A percentile compares a stretch with the other conserved stretches of the same genome.
Conservation (phyloP, 2,888 invertebrate genomes). For the Diarsia mendica region DNA sequence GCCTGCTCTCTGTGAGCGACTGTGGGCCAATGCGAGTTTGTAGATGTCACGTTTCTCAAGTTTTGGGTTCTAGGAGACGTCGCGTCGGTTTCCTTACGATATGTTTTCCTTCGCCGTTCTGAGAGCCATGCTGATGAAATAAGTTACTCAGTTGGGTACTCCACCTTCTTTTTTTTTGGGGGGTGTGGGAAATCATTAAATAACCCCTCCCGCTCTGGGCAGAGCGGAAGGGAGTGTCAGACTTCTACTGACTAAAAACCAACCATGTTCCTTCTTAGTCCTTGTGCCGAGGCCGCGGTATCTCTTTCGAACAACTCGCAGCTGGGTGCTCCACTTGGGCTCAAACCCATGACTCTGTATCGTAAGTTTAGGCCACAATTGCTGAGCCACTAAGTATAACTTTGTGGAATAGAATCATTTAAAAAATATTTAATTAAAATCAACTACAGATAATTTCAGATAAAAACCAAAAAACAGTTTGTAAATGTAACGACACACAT, state of each 20-base stretch:
- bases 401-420: background rate
- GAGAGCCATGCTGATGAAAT: background rate
- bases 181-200: no score
- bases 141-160: no score
- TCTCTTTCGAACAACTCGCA: no score
- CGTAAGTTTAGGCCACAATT: background rate
- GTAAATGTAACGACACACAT: constrained; percentile 34
- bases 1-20: background rate
- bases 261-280: no score
- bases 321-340: background rate
- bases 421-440: background rate
- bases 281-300: no score
- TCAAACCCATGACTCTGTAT: background rate
- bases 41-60: background rate
- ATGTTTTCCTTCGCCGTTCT: background rate
- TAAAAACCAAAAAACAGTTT: constrained; percentile 2
- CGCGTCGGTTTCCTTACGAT: background rate
- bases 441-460: background rate
- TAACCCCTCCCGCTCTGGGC: no score
- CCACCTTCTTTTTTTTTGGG: no score
- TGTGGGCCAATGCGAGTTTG: background rate
- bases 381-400: background rate
- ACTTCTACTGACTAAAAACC: no score
- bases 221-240: no score
- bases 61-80: background rate